These are phyloP conservation scores for Urosaurus nigricauda DNA, from an alignment of 2,797 vertebrate species.

Conservation along the genomic window DNA sequence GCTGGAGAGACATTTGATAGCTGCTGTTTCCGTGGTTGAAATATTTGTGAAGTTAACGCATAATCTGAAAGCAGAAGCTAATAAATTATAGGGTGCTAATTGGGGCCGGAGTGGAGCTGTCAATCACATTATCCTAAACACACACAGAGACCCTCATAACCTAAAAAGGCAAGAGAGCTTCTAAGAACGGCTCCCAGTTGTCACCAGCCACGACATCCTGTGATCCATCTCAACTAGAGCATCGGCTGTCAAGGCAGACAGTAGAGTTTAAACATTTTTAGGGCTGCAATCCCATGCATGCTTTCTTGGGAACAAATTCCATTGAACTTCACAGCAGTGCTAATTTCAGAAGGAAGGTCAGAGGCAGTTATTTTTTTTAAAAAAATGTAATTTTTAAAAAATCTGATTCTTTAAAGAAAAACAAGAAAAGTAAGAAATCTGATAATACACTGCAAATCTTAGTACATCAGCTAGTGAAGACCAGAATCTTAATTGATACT, in stretches of 20 bases:
- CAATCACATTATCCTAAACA: slow-evolving; percentile 85
- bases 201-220: slow-evolving; percentile 79
- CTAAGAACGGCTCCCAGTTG: slow-evolving; percentile 82
- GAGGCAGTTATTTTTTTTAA: background rate
- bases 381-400: background rate
- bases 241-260: slow-evolving; percentile 58
- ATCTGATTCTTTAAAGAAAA: background rate
- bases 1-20: slow-evolving; percentile 86
- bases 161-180: slow-evolving; percentile 86
- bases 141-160: slow-evolving; percentile 83
- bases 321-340: background rate
- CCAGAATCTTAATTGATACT: background rate
- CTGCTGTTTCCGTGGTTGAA: slow-evolving; percentile 85
- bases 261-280: slow-evolving; percentile 6
- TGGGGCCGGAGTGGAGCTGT: slow-evolving; percentile 83
- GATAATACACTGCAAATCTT: background rate
- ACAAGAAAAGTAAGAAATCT: background rate
- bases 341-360: background rate
- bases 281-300: background rate
- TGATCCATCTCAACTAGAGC: slow-evolving; percentile 67
- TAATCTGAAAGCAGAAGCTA: slow-evolving; percentile 89
- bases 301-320: slow-evolving; percentile 4
- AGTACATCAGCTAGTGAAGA: background rate
- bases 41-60: slow-evolving; percentile 90
- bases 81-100: slow-evolving; percentile 90